Evolutionary conservation across 2,113 vertebrate species (phyloP).

Genomic region (Zosterops hypoxanthus): DNA sequence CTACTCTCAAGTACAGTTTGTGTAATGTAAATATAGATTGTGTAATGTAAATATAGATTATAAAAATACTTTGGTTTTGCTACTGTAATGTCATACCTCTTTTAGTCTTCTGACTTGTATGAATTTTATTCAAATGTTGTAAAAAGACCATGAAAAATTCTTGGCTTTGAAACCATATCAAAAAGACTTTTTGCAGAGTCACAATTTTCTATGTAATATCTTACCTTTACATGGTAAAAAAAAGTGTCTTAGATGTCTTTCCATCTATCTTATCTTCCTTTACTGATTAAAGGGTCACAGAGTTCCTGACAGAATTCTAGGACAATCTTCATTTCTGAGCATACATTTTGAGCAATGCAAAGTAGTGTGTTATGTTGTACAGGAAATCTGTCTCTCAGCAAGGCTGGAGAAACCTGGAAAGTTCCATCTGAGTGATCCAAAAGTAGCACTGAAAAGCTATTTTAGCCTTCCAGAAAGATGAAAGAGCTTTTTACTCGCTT

Average conservation of each 20-base stretch:
- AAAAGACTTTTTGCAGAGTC: background rate
- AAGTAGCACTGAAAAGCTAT: background rate
- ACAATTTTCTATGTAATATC: background rate
- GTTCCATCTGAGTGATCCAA: constrained; percentile 26
- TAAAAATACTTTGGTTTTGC: background rate
- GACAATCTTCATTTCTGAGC: background rate
- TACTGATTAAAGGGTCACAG: background rate
- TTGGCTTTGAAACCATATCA: background rate
- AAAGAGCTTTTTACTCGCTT: constrained; percentile 24
- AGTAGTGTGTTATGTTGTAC: background rate
- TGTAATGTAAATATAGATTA: background rate
- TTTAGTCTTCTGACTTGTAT: background rate
- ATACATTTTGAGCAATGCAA: background rate
- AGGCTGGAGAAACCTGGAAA: constrained; percentile 13
- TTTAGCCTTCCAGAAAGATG: constrained; percentile 30
- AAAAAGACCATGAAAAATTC: background rate
- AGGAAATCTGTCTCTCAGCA: constrained; percentile 22
- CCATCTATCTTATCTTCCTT: background rate
- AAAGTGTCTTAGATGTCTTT: background rate
- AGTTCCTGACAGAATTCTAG: background rate
- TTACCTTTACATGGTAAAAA: background rate
- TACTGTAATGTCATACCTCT: background rate
- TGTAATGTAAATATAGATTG: background rate
- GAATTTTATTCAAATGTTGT: background rate
- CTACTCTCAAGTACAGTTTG: background rate